These are phyloP conservation scores for Whitmania pigra DNA, from an alignment of 1,140 invertebrate species.

Conservation along the genomic window DNA sequence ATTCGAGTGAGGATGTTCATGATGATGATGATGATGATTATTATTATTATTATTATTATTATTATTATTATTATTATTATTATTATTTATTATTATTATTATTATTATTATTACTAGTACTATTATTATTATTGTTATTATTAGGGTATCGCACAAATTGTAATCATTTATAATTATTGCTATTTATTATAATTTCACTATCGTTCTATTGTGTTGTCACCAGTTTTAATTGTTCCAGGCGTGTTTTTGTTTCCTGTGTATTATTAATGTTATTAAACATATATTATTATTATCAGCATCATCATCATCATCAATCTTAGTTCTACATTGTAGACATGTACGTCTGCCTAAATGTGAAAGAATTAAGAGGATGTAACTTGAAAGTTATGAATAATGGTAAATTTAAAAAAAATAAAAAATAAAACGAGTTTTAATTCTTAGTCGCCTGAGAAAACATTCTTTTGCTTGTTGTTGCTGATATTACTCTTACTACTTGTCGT, in stretches of 20 bases:
- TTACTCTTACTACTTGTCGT: too few species aligned
- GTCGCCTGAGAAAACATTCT: neutral
- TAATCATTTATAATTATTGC: too few species aligned
- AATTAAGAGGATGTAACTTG: neutral
- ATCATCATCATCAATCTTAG: neutral
- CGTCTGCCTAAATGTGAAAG: neutral
- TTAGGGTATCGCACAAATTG: too few species aligned
- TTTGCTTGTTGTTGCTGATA: neutral
- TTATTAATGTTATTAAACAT: neutral
- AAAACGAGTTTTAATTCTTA: too few species aligned
- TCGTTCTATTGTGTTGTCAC: too few species aligned
- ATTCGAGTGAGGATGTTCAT: neutral
- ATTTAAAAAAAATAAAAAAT: neutral
- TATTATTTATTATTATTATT: too few species aligned
- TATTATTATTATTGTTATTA: too few species aligned
- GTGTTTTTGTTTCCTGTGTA: neutral
- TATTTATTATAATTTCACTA: too few species aligned
- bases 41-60: neutral
- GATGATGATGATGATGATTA: slow-evolving; percentile 4
- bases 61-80: too few species aligned
- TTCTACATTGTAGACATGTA: neutral
- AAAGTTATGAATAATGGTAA: neutral
- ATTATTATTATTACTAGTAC: too few species aligned
- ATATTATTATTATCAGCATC: neutral
- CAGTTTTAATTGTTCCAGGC: neutral